Evolutionary conservation across 2,888 invertebrate species (phyloP).

Genomic region (Acleris emargana): DNA sequence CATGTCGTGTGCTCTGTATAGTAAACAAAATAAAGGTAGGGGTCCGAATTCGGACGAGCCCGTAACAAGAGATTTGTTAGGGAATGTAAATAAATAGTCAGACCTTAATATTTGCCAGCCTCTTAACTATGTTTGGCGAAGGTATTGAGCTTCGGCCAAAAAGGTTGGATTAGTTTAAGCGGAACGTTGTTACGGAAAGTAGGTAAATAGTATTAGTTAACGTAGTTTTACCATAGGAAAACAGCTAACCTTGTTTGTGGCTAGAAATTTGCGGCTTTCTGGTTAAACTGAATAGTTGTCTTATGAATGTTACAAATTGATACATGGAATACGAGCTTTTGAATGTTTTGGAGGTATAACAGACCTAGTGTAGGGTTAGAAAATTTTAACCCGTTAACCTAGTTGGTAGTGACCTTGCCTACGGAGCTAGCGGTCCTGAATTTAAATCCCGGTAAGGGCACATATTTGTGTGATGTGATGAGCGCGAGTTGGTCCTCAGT

Average conservation of each 20-base stretch:
- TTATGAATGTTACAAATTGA: no score
- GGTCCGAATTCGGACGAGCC: constrained; percentile 46
- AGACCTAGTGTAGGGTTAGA: no score
- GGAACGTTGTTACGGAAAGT: constrained; percentile 27
- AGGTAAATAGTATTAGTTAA: constrained; percentile 25
- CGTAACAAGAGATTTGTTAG: constrained; percentile 65
- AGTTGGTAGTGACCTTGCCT: no score
- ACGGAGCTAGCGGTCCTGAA: no score
- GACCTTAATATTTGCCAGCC: constrained; percentile 54
- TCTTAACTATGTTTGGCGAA: constrained; percentile 69
- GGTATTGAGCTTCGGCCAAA: constrained; percentile 30
- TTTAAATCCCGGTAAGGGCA: no score
- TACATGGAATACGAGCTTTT: no score
- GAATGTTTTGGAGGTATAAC: no score
- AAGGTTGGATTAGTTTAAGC: constrained; percentile 36
- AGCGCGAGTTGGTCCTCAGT: no score
- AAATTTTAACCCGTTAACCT: no score
- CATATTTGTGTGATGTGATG: no score
- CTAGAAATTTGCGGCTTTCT: background rate
- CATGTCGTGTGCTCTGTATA: constrained; percentile 18
- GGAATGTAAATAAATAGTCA: constrained; percentile 61
- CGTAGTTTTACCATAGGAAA: constrained; percentile 6
- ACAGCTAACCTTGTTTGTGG: constrained; percentile 2
- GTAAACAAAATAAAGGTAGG: constrained; percentile 16
- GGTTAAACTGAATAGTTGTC: background rate